Conservation (phyloP, 2,113 vertebrate species). For the Sander lucioperca region DNA sequence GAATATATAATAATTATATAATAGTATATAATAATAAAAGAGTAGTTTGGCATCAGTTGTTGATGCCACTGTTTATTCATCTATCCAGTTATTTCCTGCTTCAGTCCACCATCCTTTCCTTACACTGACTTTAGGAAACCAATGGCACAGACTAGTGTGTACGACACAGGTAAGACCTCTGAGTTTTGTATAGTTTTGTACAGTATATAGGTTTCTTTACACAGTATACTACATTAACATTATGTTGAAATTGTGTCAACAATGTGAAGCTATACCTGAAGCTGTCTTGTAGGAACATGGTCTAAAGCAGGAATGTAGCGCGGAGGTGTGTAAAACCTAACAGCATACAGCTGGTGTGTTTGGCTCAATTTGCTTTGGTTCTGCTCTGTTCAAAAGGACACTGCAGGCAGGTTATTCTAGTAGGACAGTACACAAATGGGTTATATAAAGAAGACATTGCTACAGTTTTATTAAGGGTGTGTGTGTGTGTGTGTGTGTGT, state of each 20-base stretch:
- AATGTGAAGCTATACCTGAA: slow-evolving; percentile 40
- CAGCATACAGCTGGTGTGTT: slow-evolving; percentile 13
- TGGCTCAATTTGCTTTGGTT: slow-evolving; percentile 44
- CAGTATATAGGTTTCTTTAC: slow-evolving; percentile 67
- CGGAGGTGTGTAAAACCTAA: slow-evolving; percentile 40
- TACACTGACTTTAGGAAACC: slow-evolving; percentile 28
- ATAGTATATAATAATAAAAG: not conserved
- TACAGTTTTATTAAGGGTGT: slow-evolving; percentile 47
- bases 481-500: slow-evolving; percentile 12
- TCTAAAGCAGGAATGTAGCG: slow-evolving; percentile 50
- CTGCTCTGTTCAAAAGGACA: slow-evolving; percentile 42
- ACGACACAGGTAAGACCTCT: slow-evolving; percentile 32
- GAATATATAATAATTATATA: slow-evolving; percentile 10
- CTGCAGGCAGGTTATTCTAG: slow-evolving; percentile 41
- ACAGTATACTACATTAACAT: slow-evolving; percentile 50
- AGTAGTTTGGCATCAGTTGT: slow-evolving; percentile 13
- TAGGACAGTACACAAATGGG: slow-evolving; percentile 21
- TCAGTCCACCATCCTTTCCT: not conserved
- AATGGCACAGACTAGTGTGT: slow-evolving; percentile 53
- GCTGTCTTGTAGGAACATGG: slow-evolving; percentile 43
- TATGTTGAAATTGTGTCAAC: slow-evolving; percentile 41
- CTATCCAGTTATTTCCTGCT: slow-evolving; percentile 5
- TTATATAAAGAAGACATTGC: slow-evolving; percentile 49
- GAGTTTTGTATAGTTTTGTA: slow-evolving; percentile 75
- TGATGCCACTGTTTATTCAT: slow-evolving; percentile 24